phyloP scores from a whole-genome alignment of 2,888 invertebrate species.

The Ormia ochracea region DNA sequence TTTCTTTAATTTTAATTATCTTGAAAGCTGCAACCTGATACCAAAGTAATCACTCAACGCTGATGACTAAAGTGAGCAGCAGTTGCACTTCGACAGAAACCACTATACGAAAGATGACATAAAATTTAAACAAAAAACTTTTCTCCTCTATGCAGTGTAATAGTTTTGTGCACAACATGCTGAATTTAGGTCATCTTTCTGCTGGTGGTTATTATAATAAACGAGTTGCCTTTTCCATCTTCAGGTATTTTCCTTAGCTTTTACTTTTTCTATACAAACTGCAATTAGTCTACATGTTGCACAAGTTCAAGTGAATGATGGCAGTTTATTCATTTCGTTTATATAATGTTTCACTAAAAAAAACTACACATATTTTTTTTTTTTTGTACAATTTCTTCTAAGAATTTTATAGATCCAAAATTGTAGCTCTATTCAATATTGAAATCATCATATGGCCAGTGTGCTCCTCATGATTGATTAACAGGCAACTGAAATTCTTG shows the following conservation, averaged over 20 bases:
- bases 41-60: constrained; percentile 70
- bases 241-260: not conserved
- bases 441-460: too few relatives aligned
- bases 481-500: too few relatives aligned
- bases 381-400: too few relatives aligned
- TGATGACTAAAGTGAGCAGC: constrained; percentile 59
- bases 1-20: constrained; percentile 75
- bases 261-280: not conserved
- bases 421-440: too few relatives aligned
- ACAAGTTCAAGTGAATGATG: not conserved
- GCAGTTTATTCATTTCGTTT: not conserved
- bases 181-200: constrained; percentile 50
- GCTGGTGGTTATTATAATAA: constrained; percentile 45
- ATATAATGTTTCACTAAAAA: too few relatives aligned
- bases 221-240: not conserved
- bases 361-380: too few relatives aligned
- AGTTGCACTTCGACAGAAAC: constrained; percentile 34
- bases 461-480: too few relatives aligned
- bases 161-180: constrained; percentile 17
- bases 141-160: not conserved
- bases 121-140: not conserved
- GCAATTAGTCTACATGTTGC: not conserved
- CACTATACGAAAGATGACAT: constrained; percentile 17
- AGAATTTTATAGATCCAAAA: too few relatives aligned
- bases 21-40: constrained; percentile 73